A percentile compares a stretch with the other conserved stretches of the same genome.
These are phyloP conservation scores for Thalassaphorura encarpata DNA, from an alignment of 1,140 invertebrate species.

Conservation along the genomic window DNA sequence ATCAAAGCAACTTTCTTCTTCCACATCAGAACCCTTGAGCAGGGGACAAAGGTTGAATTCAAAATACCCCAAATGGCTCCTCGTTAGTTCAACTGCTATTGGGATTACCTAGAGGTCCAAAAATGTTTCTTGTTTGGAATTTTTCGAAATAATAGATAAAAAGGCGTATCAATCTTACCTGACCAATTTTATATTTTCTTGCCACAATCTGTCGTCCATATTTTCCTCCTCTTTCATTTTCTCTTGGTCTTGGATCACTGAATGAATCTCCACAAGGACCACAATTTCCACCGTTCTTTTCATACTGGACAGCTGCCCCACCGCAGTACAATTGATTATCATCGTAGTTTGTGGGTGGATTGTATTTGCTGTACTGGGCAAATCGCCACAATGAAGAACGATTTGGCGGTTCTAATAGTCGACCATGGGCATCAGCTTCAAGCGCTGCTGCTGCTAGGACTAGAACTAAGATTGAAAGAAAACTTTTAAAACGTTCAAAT, in stretches of 20 bases:
- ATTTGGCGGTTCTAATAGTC: conserved; percentile 55
- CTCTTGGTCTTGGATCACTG: conserved; percentile 3
- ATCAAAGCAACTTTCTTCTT: conserved; percentile 63
- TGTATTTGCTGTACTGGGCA: conserved; percentile 44
- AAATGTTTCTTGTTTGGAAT: no score
- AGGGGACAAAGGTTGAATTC: conserved; percentile 69
- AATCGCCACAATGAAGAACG: conserved; percentile 57
- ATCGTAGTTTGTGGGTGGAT: conserved; percentile 57
- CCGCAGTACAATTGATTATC: conserved; percentile 42
- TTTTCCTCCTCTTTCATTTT: conserved; percentile 13
- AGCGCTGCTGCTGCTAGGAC: background rate
- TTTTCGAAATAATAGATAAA: no score
- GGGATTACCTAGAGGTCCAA: conserved; percentile 4
- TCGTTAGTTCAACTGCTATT: conserved; percentile 12
- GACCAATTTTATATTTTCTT: conserved; percentile 3
- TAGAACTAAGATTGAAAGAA: background rate
- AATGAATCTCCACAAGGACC: conserved; percentile 35
- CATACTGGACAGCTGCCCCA: background rate
- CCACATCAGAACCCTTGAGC: conserved; percentile 39
- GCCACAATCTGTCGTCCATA: conserved; percentile 8
- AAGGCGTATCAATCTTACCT: no score
- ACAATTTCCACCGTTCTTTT: conserved; percentile 1
- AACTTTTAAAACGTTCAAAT: conserved; percentile 36
- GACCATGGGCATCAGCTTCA: conserved; percentile 45
- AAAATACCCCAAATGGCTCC: conserved; percentile 55